Base-by-base conservation (phyloP, 37 sponge, comb jelly and placozoan species). In the Halisarca cf. caerulea region DNA sequence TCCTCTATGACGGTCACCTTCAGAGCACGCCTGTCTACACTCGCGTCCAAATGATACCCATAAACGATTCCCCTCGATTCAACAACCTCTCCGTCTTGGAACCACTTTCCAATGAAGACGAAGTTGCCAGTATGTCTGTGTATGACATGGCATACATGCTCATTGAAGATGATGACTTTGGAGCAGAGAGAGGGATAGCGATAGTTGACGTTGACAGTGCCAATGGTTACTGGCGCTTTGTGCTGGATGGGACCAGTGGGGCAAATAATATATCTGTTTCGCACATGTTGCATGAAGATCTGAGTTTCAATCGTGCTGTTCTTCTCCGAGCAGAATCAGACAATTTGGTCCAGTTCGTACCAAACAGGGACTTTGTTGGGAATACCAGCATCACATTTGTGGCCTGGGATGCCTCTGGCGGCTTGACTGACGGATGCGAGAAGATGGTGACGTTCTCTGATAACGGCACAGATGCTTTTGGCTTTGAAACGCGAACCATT, bases 341-440 rank as follows among this genome's bases (percentile, higher is more conserved):
- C 54, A 90, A 90, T 58, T 86, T 39, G 33, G 44, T 96, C 44
- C 81, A 94, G 2, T 96, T 96, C 84, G 86, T 96, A 0, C 97
- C 97, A 8, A 84, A 80, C 32, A 36, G 2, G 9, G 81, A 90
- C 58, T 93, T 89, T 83, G 72, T 87, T 75, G 97, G 97, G 27
- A 88, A 88, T 58, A 68, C 88, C 6, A 79, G 78, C 34, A 14
- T 96, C 45, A 89, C 87, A 51, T 93, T 96, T 81, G 87, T 93
- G 30, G 92, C 92, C 1, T 96, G 97, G 97, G 97, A 96, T 82
- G 85, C 78, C 1, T 87, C 85, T 59, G 92, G 93, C 69, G 79
- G 77, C 0, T 58, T 90, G 32, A 37, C 73, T 11, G 88, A 88
- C 73, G 97, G 97, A 0, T 24, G 35, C 2, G 71, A 41, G 34